Evolutionary conservation across 1,140 invertebrate species (phyloP).

Genomic region (Arion vulgaris): DNA sequence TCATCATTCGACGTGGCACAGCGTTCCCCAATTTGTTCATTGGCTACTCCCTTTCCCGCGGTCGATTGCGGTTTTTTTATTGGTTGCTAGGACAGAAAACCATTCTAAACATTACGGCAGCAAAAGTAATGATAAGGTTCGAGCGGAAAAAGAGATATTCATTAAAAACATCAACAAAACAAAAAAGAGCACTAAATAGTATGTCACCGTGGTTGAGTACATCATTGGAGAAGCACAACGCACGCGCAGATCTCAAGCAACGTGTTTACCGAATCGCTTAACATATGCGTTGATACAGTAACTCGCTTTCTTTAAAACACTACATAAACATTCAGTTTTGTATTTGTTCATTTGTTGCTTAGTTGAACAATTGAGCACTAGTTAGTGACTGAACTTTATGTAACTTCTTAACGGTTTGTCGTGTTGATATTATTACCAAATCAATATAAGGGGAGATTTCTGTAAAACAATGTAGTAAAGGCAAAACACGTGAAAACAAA

Average conservation of each 20-base stretch:
- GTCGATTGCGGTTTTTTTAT: neutral
- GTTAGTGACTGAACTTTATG: neutral
- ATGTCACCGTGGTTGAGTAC: neutral
- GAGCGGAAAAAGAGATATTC: neutral
- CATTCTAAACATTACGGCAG: constrained; percentile 7
- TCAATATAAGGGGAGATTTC: too few species aligned
- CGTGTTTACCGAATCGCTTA: neutral
- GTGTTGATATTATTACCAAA: too few species aligned
- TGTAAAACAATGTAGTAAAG: too few species aligned
- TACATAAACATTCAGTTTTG: too few species aligned
- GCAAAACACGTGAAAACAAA: neutral
- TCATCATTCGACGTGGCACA: neutral
- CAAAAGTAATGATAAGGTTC: neutral
- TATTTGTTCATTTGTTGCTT: neutral
- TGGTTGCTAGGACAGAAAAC: neutral
- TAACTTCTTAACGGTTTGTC: neutral
- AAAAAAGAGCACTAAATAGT: neutral
- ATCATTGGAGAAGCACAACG: neutral
- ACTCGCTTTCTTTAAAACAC: too few species aligned
- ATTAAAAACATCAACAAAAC: neutral
- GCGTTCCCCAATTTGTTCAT: neutral
- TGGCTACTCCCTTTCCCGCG: neutral
- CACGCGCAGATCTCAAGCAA: neutral
- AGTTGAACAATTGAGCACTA: neutral
- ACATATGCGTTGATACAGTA: neutral